These are phyloP conservation scores for Oikopleura dioica DNA, from an alignment of 23 tunicate species.

Conservation along the genomic window DNA sequence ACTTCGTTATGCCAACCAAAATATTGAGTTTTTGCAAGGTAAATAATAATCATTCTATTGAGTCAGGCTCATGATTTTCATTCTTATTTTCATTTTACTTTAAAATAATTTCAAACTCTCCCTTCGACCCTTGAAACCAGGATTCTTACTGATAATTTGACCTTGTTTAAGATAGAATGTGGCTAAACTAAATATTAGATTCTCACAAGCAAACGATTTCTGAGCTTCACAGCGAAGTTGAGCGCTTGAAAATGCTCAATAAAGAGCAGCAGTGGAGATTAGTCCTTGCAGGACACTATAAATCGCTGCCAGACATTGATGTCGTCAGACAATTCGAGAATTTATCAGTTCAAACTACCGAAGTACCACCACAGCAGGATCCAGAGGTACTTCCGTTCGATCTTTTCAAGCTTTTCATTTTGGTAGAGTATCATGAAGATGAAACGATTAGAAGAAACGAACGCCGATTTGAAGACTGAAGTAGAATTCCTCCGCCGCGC, in stretches of 20 bases:
- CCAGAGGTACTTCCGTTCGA: background rate
- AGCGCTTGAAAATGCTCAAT: constrained; percentile 4
- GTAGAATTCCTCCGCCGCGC: background rate
- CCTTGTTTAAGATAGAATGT: too few relatives aligned
- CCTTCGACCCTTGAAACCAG: too few relatives aligned
- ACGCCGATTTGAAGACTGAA: background rate
- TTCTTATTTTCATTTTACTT: too few relatives aligned
- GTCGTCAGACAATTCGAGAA: background rate
- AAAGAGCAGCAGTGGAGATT: constrained; percentile 10
- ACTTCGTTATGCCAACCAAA: background rate
- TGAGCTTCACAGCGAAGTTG: background rate
- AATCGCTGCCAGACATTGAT: background rate
- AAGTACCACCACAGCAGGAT: background rate
- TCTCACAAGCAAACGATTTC: background rate
- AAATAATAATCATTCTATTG: background rate
- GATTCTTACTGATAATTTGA: too few relatives aligned
- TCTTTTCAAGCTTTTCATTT: too few relatives aligned
- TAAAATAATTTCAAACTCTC: too few relatives aligned
- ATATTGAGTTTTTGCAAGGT: background rate
- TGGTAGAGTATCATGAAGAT: too few relatives aligned
- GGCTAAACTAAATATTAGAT: background rate
- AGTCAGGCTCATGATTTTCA: too few relatives aligned
- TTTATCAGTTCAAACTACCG: background rate
- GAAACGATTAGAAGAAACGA: background rate
- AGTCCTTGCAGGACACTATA: background rate